Conservation (phyloP, 2,888 invertebrate genomes). For the Lasioglossum zephyrum region DNA sequence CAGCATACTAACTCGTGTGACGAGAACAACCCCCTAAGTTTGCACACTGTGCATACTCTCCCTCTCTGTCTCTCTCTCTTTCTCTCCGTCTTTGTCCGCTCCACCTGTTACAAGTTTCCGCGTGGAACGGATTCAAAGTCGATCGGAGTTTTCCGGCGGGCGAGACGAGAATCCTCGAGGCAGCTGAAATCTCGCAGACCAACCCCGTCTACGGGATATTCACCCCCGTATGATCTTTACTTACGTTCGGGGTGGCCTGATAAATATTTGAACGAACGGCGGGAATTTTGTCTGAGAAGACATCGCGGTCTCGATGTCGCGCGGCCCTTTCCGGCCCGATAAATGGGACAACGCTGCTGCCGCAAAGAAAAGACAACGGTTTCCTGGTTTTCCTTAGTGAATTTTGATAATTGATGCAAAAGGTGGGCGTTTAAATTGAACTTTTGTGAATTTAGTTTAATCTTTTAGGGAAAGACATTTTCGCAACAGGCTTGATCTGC, state of each 20-base stretch:
- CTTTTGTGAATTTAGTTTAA: background rate
- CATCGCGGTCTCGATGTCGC: background rate
- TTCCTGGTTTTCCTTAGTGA: background rate
- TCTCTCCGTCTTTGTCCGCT: background rate
- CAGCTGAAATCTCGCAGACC: background rate
- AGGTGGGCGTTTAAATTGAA: background rate
- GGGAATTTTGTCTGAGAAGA: background rate
- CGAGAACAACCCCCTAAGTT: background rate
- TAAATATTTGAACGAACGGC: background rate
- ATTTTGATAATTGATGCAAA: background rate
- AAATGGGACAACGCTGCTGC: background rate
- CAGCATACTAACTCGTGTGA: background rate
- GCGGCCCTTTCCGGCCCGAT: background rate
- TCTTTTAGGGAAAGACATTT: background rate
- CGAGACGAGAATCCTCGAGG: slow-evolving; percentile 4
- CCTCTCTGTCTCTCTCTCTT: background rate
- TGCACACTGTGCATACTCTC: background rate
- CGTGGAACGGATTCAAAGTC: slow-evolving; percentile 49
- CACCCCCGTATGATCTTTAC: background rate
- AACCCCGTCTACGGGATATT: background rate
- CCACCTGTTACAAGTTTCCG: slow-evolving; percentile 22
- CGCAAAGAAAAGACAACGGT: background rate
- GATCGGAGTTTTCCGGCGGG: slow-evolving; percentile 40
- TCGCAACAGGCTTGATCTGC: background rate
- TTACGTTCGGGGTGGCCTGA: background rate